A percentile compares a stretch with the other conserved stretches of the same genome.
Conservation (phyloP, 2,888 invertebrate genomes). For the Ichneumoninae sp. region DNA sequence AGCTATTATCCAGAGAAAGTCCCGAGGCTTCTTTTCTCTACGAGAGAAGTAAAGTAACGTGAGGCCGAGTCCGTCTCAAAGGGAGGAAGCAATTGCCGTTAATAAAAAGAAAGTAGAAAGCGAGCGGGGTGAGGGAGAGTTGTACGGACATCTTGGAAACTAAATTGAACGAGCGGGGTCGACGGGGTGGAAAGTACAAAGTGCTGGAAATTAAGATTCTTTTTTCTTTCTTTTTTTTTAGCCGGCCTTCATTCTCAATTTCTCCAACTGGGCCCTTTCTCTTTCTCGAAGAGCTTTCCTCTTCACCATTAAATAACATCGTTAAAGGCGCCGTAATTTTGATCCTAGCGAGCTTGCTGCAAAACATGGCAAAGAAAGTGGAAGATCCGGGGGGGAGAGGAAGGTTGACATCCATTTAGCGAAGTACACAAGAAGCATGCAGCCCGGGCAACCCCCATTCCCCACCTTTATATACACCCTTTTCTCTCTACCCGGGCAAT, state of each 20-base stretch:
- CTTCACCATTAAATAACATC: slow-evolving; percentile 39
- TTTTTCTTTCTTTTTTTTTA: slow-evolving; percentile 6
- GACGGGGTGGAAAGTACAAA: background rate
- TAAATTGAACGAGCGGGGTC: slow-evolving; percentile 24
- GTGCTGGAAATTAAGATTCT: slow-evolving; percentile 24
- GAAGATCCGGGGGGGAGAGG: slow-evolving; percentile 19
- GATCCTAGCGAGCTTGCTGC: background rate
- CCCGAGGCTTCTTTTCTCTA: slow-evolving; percentile 7
- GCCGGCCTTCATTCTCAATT: slow-evolving; percentile 6
- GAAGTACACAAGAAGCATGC: slow-evolving; percentile 20
- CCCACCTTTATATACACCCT: slow-evolving; percentile 12
- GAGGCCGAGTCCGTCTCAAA: slow-evolving; percentile 18
- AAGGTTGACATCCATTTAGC: slow-evolving; percentile 57
- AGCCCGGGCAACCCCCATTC: background rate
- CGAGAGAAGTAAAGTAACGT: slow-evolving; percentile 7
- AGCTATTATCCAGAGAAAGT: slow-evolving; percentile 1
- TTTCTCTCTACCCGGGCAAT: slow-evolving; percentile 13
- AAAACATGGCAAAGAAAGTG: slow-evolving; percentile 17
- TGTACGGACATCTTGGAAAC: slow-evolving; percentile 20
- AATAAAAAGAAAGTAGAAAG: slow-evolving; percentile 28
- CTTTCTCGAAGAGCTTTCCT: slow-evolving; percentile 12
- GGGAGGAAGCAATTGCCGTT: slow-evolving; percentile 36
- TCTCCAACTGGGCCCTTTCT: slow-evolving; percentile 11
- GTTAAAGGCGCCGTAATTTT: slow-evolving; percentile 40
- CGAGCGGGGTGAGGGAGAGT: background rate